Conservation (phyloP, 2,113 vertebrate species). For the Herpetotheres cachinnans region DNA sequence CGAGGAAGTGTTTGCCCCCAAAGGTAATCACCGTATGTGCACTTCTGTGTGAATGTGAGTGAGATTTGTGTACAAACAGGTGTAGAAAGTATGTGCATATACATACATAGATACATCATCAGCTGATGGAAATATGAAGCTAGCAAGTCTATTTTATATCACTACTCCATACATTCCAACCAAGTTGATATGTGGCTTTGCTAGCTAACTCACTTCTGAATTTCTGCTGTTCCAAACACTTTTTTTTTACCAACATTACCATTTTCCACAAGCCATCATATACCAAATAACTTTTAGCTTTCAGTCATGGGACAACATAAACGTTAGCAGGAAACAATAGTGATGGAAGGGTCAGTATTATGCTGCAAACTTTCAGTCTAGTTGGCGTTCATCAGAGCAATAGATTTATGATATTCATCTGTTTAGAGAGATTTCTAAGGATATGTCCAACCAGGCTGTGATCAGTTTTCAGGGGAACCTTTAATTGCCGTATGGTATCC, state of each 20-base stretch:
- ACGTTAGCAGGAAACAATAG: not conserved
- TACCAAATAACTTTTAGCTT: not conserved
- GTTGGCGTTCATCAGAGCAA: not conserved
- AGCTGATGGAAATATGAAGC: slow-evolving; percentile 5
- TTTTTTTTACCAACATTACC: slow-evolving; percentile 8
- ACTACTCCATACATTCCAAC: slow-evolving; percentile 31
- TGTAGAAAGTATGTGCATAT: not conserved
- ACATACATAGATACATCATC: slow-evolving; percentile 20
- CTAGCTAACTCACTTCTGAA: not conserved
- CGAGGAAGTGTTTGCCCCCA: not conserved
- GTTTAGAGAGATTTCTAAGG: not conserved
- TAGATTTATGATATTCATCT: not conserved
- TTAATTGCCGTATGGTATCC: not conserved
- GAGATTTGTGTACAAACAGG: not conserved
- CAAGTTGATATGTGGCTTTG: not conserved
- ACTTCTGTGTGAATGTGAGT: slow-evolving; percentile 3
- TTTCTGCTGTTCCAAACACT: not conserved
- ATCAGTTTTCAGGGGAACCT: not conserved
- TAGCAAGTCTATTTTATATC: slow-evolving; percentile 7
- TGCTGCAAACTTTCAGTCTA: not conserved
- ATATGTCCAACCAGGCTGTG: not conserved
- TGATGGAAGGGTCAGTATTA: not conserved
- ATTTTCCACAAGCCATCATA: slow-evolving; percentile 12
- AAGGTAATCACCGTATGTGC: not conserved
- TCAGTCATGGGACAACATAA: not conserved